Conservation (phyloP, 2,888 invertebrate genomes). For the Troides helena region DNA sequence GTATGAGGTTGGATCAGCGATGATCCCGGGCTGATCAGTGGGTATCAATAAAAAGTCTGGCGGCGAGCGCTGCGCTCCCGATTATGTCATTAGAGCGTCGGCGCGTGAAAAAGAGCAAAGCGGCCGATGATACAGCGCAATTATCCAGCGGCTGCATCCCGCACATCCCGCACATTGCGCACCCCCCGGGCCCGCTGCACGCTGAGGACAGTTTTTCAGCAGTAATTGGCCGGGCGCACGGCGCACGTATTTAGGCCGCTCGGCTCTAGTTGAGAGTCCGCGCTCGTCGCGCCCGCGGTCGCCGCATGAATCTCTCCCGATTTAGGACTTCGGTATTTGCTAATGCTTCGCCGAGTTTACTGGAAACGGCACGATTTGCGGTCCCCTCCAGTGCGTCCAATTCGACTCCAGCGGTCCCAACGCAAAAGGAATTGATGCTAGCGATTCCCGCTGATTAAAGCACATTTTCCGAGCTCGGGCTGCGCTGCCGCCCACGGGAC, state of each 20-base stretch:
- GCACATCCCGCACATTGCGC: slow-evolving; percentile 34
- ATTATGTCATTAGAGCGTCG: slow-evolving; percentile 72
- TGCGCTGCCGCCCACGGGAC: no score
- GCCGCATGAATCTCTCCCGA: slow-evolving; percentile 9
- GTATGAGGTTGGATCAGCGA: no score
- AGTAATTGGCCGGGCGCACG: slow-evolving; percentile 35
- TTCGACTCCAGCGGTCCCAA: no score
- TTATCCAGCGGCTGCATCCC: slow-evolving; percentile 53
- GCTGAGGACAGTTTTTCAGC: slow-evolving; percentile 33
- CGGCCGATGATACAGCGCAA: slow-evolving; percentile 78
- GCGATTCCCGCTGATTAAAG: no score
- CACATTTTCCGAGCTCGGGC: no score
- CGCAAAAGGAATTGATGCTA: no score
- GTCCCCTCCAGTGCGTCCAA: slow-evolving; percentile 14
- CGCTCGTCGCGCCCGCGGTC: slow-evolving; percentile 5
- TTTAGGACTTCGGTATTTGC: slow-evolving; percentile 25
- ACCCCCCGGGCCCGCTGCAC: slow-evolving; percentile 32
- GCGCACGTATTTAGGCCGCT: slow-evolving; percentile 15
- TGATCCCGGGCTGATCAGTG: no score
- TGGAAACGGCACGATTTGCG: slow-evolving; percentile 27
- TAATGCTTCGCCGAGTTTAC: slow-evolving; percentile 8
- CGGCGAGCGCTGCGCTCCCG: slow-evolving; percentile 52
- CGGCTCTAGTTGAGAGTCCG: slow-evolving; percentile 25
- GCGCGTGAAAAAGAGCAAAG: slow-evolving; percentile 66
- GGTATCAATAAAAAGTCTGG: no score